phyloP scores from a whole-genome alignment of 2,797 vertebrate species.

The Ceyx erithaca region DNA sequence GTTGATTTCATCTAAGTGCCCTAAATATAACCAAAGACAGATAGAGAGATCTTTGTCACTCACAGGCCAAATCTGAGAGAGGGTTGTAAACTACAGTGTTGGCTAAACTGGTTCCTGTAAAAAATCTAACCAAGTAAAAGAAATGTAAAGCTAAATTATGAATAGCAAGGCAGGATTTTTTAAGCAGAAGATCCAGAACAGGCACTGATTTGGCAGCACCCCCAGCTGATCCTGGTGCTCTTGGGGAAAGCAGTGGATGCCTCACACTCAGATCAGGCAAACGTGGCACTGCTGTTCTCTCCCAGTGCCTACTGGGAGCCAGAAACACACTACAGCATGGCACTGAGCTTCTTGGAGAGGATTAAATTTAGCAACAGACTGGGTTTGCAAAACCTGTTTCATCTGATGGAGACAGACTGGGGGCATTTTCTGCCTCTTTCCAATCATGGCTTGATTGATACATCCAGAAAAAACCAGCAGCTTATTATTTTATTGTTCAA shows the following conservation, averaged over 20 bases:
- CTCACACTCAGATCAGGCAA: not conserved
- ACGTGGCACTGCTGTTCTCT: not conserved
- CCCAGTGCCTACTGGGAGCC: not conserved
- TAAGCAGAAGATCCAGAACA: not conserved
- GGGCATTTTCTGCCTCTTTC: not conserved
- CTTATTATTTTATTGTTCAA: not conserved
- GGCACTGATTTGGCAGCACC: not conserved
- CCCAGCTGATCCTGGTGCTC: not conserved
- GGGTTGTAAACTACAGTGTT: constrained; percentile 49
- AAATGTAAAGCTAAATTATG: not conserved
- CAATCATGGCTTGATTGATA: not conserved
- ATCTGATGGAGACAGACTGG: not conserved
- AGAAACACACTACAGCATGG: not conserved
- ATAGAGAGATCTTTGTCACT: constrained; percentile 74
- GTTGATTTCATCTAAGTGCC: constrained; percentile 66
- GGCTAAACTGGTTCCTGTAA: not conserved
- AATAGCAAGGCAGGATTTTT: not conserved
- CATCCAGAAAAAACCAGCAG: not conserved
- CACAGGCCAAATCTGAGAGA: constrained; percentile 73
- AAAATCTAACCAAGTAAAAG: not conserved
- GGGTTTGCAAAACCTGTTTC: not conserved
- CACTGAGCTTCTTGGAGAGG: not conserved
- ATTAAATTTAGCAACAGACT: not conserved
- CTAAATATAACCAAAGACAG: constrained; percentile 69
- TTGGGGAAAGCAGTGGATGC: not conserved